These are phyloP conservation scores for Bolborhynchus lineola DNA, from an alignment of 2,113 vertebrate species.

Conservation along the genomic window DNA sequence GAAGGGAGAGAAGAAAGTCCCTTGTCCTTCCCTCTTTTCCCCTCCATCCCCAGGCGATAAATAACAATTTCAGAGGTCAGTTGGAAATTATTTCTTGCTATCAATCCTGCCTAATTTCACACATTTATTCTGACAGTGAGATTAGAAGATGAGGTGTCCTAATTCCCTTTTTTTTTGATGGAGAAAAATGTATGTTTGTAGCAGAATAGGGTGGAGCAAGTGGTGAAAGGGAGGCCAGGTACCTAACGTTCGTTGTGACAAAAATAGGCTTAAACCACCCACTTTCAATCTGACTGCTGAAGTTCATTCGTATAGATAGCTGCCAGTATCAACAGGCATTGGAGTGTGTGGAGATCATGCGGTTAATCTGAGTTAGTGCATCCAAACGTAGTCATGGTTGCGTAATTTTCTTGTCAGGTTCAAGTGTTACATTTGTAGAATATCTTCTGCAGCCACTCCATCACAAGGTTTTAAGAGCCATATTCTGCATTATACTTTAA, in stretches of 20 bases:
- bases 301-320: neutral
- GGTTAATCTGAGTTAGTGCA: neutral
- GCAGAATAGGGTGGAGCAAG: neutral
- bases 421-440: conserved; percentile 44
- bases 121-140: neutral
- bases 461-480: conserved; percentile 10
- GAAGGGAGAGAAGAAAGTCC: neutral
- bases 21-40: neutral
- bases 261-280: conserved; percentile 21
- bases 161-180: neutral
- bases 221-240: neutral
- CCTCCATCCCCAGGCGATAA: neutral
- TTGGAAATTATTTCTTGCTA: neutral
- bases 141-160: neutral
- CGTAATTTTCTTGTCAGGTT: conserved; percentile 47
- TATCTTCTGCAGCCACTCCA: conserved; percentile 15
- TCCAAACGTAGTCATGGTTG: conserved; percentile 34
- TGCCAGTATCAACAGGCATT: conserved; percentile 27
- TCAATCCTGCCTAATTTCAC: neutral
- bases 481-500: conserved; percentile 38
- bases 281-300: conserved; percentile 43
- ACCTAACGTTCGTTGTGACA: neutral
- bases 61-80: neutral
- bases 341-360: neutral
- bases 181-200: neutral